Percentiles rank a stretch among this genome's conserved stretches.
phyloP scores from a whole-genome alignment of 2,797 vertebrate species.

The Thripadectes ignobilis region DNA sequence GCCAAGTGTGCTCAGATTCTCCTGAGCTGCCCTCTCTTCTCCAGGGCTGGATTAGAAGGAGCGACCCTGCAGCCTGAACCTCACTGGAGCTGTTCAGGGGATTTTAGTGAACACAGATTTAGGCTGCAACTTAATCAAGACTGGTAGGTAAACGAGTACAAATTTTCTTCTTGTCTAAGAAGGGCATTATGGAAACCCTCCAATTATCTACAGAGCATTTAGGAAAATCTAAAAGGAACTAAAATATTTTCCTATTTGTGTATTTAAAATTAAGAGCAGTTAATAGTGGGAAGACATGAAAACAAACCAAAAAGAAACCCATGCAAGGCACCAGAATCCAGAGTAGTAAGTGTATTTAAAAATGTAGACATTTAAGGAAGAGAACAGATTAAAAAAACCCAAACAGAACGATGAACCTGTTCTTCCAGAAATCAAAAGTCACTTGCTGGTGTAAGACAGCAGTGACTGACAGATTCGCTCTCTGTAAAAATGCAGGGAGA shows the following conservation, averaged over 20 bases:
- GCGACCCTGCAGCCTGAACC: neutral
- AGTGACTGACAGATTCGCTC: neutral
- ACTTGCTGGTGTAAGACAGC: neutral
- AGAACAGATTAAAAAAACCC: neutral
- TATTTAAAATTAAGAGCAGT: neutral
- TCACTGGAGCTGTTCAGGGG: neutral
- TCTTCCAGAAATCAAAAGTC: neutral
- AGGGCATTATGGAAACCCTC: neutral
- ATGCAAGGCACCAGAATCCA: neutral
- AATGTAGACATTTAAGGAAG: neutral
- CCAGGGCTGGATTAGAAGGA: neutral
- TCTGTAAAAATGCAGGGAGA: neutral
- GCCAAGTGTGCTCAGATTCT: neutral
- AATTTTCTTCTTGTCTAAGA: neutral
- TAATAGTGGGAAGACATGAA: rapidly evolving
- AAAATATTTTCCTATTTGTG: neutral
- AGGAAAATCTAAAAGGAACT: neutral
- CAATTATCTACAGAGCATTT: neutral
- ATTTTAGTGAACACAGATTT: neutral
- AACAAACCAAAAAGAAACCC: neutral
- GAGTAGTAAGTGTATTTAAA: neutral
- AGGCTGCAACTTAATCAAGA: neutral
- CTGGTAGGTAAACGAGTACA: neutral
- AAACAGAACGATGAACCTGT: neutral
- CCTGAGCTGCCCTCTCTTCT: neutral